These are phyloP conservation scores for Aldrovandia affinis DNA, from an alignment of 2,797 vertebrate genomes.

Conservation along the genomic window DNA sequence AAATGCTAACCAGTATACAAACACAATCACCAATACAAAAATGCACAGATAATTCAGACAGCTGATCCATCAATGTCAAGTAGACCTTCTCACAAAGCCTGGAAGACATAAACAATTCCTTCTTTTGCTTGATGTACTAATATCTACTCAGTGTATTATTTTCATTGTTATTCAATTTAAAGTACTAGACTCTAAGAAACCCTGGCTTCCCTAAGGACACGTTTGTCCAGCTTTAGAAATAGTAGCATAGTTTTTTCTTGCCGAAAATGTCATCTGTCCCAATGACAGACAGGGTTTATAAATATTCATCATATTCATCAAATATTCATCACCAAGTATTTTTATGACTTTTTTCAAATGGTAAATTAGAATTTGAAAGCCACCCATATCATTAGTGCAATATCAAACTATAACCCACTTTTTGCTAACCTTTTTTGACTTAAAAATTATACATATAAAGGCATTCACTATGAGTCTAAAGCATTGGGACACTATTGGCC, in stretches of 20 bases:
- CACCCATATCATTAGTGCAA: background rate
- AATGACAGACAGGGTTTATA: background rate
- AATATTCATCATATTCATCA: constrained; percentile 1
- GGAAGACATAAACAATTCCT: constrained; percentile 26
- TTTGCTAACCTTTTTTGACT: background rate
- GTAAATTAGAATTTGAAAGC: constrained; percentile 10
- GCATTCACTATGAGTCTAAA: background rate
- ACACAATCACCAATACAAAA: constrained; percentile 76
- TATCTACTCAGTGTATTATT: background rate
- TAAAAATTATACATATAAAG: background rate
- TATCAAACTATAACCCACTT: background rate
- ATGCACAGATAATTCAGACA: constrained; percentile 75
- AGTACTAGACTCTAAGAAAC: background rate
- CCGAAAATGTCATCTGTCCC: background rate
- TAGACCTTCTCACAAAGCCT: constrained; percentile 80
- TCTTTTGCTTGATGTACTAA: background rate
- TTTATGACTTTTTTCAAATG: background rate
- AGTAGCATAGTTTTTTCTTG: background rate
- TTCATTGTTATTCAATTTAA: background rate
- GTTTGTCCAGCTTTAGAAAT: no score
- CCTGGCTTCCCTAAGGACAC: background rate
- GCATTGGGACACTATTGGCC: no score
- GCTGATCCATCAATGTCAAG: constrained; percentile 73
- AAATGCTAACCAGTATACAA: no score
- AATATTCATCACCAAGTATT: constrained; percentile 5